phyloP scores from a whole-genome alignment of 2,113 vertebrate species.

The Cyprinodon variegatus region DNA sequence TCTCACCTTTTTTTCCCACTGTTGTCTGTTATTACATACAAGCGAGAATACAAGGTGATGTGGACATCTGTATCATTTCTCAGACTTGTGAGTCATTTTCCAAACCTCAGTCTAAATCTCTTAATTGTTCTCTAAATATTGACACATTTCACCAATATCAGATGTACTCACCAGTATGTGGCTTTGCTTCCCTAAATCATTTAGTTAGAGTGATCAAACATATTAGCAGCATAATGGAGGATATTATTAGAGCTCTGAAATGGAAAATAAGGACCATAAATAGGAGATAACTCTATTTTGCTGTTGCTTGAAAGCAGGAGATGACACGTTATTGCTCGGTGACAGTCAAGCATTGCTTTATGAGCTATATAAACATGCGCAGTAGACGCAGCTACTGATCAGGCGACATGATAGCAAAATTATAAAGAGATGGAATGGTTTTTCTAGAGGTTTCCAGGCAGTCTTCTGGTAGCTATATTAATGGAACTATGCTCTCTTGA shows the following conservation, averaged over 20 bases:
- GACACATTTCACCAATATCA: background rate
- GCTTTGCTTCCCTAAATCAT: background rate
- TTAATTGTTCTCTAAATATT: background rate
- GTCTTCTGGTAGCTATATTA: conserved; percentile 42
- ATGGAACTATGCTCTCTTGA: conserved; percentile 49
- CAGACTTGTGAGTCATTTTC: background rate
- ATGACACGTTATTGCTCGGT: conserved; percentile 22
- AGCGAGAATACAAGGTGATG: background rate
- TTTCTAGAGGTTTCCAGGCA: conserved; percentile 30
- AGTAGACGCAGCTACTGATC: conserved; percentile 49
- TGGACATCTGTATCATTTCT: background rate
- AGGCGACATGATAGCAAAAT: conserved; percentile 51
- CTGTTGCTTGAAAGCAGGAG: background rate
- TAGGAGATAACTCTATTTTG: background rate
- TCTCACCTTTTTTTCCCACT: background rate
- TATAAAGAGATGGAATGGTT: conserved; percentile 26
- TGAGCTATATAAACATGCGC: conserved; percentile 39
- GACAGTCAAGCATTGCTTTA: conserved; percentile 52
- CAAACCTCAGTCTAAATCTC: background rate
- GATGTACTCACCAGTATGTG: background rate
- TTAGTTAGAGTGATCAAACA: background rate
- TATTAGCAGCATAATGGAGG: background rate
- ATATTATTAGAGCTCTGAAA: background rate
- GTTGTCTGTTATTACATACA: conserved; percentile 1
- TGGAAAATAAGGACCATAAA: background rate